A percentile compares a stretch with the other conserved stretches of the same genome.
Evolutionary conservation across 2,888 invertebrate species (phyloP).

Genomic region (Ditula angustiorana): DNA sequence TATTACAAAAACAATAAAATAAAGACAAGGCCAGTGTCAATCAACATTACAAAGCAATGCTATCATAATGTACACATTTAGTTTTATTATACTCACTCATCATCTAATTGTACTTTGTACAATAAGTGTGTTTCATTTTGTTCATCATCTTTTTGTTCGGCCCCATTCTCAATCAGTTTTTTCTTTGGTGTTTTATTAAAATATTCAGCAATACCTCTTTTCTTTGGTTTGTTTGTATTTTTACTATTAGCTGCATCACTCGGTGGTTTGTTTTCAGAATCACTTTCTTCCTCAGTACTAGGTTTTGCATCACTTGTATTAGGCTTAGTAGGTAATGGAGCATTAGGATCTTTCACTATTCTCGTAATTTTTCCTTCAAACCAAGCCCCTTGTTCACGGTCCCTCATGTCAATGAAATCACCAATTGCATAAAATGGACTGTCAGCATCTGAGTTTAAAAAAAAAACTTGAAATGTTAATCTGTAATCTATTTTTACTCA

Average conservation of each 20-base stretch:
- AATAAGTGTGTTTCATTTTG: constrained; percentile 64
- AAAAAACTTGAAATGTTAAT: constrained; percentile 1
- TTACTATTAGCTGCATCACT: constrained; percentile 46
- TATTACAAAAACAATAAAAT: constrained; percentile 5
- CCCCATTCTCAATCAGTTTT: constrained; percentile 48
- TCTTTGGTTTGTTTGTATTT: constrained; percentile 47
- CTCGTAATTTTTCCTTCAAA: constrained; percentile 88
- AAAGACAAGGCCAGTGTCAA: neutral
- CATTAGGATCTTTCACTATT: constrained; percentile 74
- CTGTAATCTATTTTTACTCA: too few species aligned
- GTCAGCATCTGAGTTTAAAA: constrained; percentile 61
- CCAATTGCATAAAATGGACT: constrained; percentile 84
- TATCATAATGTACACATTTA: constrained; percentile 1
- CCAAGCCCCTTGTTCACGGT: constrained; percentile 89
- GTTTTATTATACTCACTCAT: constrained; percentile 60
- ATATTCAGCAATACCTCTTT: constrained; percentile 62
- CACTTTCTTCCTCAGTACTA: constrained; percentile 53
- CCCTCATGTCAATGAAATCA: constrained; percentile 88
- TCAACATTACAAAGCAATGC: constrained; percentile 6
- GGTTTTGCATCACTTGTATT: constrained; percentile 42
- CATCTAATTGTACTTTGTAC: constrained; percentile 73
- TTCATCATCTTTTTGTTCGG: constrained; percentile 35
- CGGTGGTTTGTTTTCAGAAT: constrained; percentile 61
- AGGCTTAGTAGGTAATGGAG: constrained; percentile 10
- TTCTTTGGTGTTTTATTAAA: constrained; percentile 58